A percentile compares a stretch with the other conserved stretches of the same genome.
Conservation (phyloP, 2,113 vertebrate genomes). For the Gavialis gangeticus region DNA sequence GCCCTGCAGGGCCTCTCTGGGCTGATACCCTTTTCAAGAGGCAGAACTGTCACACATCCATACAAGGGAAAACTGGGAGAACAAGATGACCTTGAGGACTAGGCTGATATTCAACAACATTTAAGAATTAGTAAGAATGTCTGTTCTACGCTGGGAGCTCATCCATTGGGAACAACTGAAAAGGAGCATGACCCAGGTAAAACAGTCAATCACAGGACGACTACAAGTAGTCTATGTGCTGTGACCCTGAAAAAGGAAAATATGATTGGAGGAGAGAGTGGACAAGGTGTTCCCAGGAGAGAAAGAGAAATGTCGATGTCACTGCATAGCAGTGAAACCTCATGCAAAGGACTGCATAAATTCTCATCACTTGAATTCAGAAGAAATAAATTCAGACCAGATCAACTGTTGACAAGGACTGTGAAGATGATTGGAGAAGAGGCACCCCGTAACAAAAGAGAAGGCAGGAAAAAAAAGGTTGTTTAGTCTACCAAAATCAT, state of each 20-base stretch:
- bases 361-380: too few relatives aligned
- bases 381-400: too few relatives aligned
- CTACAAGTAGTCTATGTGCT: background rate
- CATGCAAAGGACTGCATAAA: too few relatives aligned
- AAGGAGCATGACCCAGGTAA: background rate
- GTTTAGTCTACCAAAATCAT: conserved; percentile 9
- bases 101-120: too few relatives aligned
- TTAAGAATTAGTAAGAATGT: too few relatives aligned
- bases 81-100: too few relatives aligned
- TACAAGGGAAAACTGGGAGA: too few relatives aligned
- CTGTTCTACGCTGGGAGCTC: background rate
- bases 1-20: too few relatives aligned
- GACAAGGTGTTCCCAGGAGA: background rate
- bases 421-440: background rate
- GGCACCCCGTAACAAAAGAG: background rate
- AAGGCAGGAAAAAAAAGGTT: background rate
- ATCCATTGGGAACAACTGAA: background rate
- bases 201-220: background rate
- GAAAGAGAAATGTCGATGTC: too few relatives aligned
- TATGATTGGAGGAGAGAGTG: background rate
- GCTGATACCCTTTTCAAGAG: too few relatives aligned
- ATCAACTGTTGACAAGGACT: background rate
- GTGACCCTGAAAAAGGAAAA: background rate
- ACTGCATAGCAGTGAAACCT: too few relatives aligned
- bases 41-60: too few relatives aligned